Percentiles rank a stretch among this genome's conserved stretches.
These are phyloP conservation scores for Eugnorisma glareosa DNA, from an alignment of 2,888 invertebrate species.

Conservation along the genomic window DNA sequence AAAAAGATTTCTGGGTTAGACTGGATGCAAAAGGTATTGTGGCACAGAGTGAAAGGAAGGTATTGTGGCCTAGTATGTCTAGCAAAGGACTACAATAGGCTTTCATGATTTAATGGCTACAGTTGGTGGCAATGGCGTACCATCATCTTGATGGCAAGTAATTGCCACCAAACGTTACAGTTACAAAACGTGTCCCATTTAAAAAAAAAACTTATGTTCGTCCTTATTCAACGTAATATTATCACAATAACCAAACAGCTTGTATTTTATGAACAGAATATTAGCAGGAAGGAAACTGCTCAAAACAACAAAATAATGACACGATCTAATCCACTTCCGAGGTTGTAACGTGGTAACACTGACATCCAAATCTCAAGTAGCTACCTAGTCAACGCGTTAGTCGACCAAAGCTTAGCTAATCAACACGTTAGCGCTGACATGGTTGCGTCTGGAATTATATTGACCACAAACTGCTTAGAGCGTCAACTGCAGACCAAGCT, in stretches of 20 bases:
- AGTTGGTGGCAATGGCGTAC: no score
- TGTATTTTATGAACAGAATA: not conserved
- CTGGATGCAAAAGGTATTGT: not conserved
- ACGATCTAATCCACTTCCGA: not conserved
- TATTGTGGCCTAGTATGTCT: no score
- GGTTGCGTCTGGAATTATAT: constrained; percentile 29
- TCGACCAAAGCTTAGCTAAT: constrained; percentile 16
- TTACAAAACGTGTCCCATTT: not conserved
- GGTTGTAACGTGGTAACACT: not conserved
- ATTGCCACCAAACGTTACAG: not conserved
- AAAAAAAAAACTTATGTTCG: no score
- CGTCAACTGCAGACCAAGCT: constrained; percentile 36
- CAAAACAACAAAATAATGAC: not conserved
- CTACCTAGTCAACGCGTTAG: constrained; percentile 4
- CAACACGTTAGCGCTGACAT: constrained; percentile 38
- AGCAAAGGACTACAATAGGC: not conserved
- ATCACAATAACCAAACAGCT: not conserved
- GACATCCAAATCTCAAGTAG: constrained; percentile 27
- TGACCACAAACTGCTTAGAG: constrained; percentile 47
- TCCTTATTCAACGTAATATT: not conserved
- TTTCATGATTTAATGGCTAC: not conserved
- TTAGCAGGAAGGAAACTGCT: not conserved
- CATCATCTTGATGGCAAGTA: no score
- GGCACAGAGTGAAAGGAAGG: not conserved
- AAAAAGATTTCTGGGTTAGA: no score